A percentile compares a stretch with the other conserved stretches of the same genome.
phyloP scores from a whole-genome alignment of 2,888 invertebrate species.

The Quadriops clusia region DNA sequence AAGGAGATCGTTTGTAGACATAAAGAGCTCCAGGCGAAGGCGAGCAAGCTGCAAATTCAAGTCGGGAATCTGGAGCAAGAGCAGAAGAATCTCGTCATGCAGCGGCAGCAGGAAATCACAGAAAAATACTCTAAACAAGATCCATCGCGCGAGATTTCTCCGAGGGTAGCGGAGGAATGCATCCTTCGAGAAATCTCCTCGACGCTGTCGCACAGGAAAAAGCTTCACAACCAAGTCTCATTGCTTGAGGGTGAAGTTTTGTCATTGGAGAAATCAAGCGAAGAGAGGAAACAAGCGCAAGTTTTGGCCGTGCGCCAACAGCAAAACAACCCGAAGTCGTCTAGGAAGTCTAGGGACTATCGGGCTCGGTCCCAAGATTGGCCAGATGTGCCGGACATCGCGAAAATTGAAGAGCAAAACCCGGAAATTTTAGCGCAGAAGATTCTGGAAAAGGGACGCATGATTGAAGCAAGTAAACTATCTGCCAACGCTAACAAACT shows the following conservation, averaged over 20 bases:
- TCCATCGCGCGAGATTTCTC: constrained; percentile 47
- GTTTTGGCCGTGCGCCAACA: constrained; percentile 25
- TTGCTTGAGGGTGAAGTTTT: constrained; percentile 69
- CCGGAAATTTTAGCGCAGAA: constrained; percentile 83
- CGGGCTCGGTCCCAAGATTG: constrained; percentile 78
- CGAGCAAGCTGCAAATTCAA: constrained; percentile 74
- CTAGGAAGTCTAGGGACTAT: constrained; percentile 56
- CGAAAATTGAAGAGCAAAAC: constrained; percentile 85
- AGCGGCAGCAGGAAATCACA: constrained; percentile 63
- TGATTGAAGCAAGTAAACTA: constrained; percentile 75
- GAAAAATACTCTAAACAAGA: constrained; percentile 55
- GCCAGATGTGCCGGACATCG: constrained; percentile 83
- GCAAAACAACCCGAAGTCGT: constrained; percentile 27
- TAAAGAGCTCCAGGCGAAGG: constrained; percentile 83
- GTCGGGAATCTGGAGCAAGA: constrained; percentile 66
- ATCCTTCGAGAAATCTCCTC: constrained; percentile 78
- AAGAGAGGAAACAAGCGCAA: constrained; percentile 43
- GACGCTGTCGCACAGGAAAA: constrained; percentile 71
- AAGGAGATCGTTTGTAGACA: constrained; percentile 88
- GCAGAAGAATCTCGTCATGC: constrained; percentile 58
- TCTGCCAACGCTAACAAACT: constrained; percentile 23
- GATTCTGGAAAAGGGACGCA: constrained; percentile 78
- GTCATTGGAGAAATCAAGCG: constrained; percentile 58
- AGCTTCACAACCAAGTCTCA: constrained; percentile 68
- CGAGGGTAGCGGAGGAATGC: constrained; percentile 64